Conservation (phyloP, 2,888 invertebrate genomes). For the Hemicrepidius hirtus region DNA sequence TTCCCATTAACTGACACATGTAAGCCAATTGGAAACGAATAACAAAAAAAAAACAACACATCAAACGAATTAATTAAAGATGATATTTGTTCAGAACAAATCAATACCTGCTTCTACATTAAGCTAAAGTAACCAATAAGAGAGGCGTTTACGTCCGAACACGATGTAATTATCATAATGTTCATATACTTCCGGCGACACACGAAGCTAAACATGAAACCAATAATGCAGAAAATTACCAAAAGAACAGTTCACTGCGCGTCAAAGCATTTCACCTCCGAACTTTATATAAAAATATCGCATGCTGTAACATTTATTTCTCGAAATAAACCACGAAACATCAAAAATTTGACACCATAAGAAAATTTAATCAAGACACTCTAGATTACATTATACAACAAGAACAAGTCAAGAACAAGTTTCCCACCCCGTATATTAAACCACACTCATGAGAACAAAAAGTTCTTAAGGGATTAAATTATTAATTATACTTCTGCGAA, state of each 20-base stretch:
- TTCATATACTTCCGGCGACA: constrained; percentile 14
- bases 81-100: constrained; percentile 23
- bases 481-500: no score
- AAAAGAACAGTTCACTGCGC: constrained; percentile 9
- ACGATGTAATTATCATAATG: constrained; percentile 25
- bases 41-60: constrained; percentile 17
- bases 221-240: constrained; percentile 23
- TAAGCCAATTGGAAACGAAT: not conserved
- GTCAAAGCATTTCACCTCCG: constrained; percentile 6
- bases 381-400: no score
- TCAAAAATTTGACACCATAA: no score
- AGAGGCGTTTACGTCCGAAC: constrained; percentile 19
- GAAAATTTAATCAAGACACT: no score
- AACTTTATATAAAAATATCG: constrained; percentile 6
- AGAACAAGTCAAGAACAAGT: no score
- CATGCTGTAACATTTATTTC: no score
- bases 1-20: not conserved
- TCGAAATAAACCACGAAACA: not conserved
- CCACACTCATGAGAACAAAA: no score
- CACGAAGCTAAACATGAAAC: constrained; percentile 13
- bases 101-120: constrained; percentile 10
- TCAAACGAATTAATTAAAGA: constrained; percentile 31
- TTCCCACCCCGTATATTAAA: no score
- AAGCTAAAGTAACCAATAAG: constrained; percentile 12
- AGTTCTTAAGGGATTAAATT: no score